Evolutionary conservation across 2,797 vertebrate species (phyloP), one percentile per base, ranked within the genome.

Genomic region (Gobionotothen gibberifrons): DNA sequence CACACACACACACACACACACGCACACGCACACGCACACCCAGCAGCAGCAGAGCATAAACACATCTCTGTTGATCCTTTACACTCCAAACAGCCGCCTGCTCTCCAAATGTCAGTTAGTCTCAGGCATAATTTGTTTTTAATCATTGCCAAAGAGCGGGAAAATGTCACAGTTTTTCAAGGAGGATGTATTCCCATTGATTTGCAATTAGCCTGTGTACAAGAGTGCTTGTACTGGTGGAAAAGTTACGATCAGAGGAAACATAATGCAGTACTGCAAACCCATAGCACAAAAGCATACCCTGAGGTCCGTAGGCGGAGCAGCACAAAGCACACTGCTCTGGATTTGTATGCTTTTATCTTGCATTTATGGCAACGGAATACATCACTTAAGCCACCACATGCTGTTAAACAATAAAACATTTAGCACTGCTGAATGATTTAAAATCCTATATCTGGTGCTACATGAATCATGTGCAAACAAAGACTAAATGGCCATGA

Each of bases 261-360:
- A 76, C 57, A 78, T 64, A 59, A 62, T 44, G 49, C 29, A 29
- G 76, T 21, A 46, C 61, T 49, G 19, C 48, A 71, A 65, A 55
- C 56, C 68, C 48, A 54, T 43, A 68, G 67, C 55, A 69, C 19
- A 74, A 46, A 72, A 72, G 72, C 63, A 64, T 17, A 61, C 19
- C 56, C 51, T 51, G 80, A 49, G 69, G 32, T 73, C 53, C 16
- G 47, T 6, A 42, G 64, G 39, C 40, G 21, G 55, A 71, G 47
- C 39, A 87, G 85, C 86, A 78, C 57, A 90, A 92, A 90, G 63
- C 76, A 90, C 84, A 81, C 19, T 29, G 49, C 68, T 87, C 82
- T 89, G 86, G 88, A 88, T 76, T 87, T 82, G 82, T 82, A 82
- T 40, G 69, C 60, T 91, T 87, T 92, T 89, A 85, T 92, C 87